Conservation (phyloP, 2,888 invertebrate species). For the Stegophylla sp. region DNA sequence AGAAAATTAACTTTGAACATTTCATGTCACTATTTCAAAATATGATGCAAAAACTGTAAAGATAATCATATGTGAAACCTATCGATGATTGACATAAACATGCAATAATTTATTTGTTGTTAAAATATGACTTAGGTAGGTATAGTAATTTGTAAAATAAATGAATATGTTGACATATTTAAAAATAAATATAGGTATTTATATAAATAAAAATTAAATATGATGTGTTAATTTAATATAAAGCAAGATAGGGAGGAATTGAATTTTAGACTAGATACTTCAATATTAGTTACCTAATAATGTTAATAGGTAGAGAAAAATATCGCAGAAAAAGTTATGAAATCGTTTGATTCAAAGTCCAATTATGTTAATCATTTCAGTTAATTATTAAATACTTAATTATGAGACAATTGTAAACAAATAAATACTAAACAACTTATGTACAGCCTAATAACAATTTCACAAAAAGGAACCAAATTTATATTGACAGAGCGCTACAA, state of each 20-base stretch:
- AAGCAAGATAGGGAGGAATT: not conserved
- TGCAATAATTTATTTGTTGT: not conserved
- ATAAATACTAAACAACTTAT: slow-evolving; percentile 55
- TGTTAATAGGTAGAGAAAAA: not conserved
- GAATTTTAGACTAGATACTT: not conserved
- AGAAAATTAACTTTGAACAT: not conserved
- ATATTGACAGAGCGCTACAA: slow-evolving; percentile 23
- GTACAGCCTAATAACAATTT: slow-evolving; percentile 46
- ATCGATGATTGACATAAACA: not conserved
- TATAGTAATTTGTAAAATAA: not conserved
- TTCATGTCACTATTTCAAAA: not conserved
- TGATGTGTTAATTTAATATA: not conserved
- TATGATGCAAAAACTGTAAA: slow-evolving; percentile 1
- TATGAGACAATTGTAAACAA: slow-evolving; percentile 41
- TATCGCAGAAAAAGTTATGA: not conserved
- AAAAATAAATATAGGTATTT: not conserved
- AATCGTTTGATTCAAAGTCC: slow-evolving; percentile 1
- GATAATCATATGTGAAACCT: not conserved
- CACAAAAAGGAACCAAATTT: slow-evolving; percentile 58
- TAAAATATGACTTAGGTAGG: not conserved
- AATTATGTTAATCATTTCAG: not conserved
- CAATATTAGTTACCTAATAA: not conserved
- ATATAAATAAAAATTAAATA: not conserved
- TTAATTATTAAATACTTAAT: not conserved
- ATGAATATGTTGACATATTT: no score